Evolutionary conservation across 2,888 invertebrate species (phyloP).

Genomic region (Latrodectus hesperus): DNA sequence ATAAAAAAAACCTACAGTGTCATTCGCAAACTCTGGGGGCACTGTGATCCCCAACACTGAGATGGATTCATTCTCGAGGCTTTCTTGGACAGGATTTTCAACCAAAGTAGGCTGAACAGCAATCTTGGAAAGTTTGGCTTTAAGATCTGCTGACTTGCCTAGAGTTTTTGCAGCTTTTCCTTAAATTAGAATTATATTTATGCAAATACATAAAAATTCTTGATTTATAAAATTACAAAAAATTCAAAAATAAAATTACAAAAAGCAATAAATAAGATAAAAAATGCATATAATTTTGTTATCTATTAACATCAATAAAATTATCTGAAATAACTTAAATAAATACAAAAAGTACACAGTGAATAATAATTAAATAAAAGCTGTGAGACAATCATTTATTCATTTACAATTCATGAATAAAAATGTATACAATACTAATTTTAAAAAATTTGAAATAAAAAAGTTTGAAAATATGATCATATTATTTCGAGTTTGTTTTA

Average conservation of each 20-base stretch:
- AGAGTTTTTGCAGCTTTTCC: conserved; percentile 29
- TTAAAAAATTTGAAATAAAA: too few species aligned
- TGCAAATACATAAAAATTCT: background rate
- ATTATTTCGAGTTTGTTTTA: too few species aligned
- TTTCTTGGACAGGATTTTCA: background rate
- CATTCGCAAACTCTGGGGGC: conserved; percentile 41
- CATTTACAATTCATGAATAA: too few species aligned
- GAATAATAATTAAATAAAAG: too few species aligned
- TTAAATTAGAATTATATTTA: background rate
- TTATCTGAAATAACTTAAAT: too few species aligned
- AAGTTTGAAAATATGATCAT: too few species aligned
- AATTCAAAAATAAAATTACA: background rate
- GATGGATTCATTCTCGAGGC: conserved; percentile 16
- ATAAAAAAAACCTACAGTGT: conserved; percentile 8
- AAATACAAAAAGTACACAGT: too few species aligned
- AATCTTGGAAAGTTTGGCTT: conserved; percentile 35
- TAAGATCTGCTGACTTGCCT: conserved; percentile 24
- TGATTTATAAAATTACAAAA: background rate
- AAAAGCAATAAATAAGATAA: too few species aligned
- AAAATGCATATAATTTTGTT: too few species aligned
- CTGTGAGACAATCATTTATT: too few species aligned
- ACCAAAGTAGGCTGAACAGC: background rate
- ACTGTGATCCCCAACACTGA: conserved; percentile 29
- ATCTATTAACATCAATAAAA: too few species aligned
- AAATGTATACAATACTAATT: too few species aligned